A percentile compares a stretch with the other conserved stretches of the same genome.
These are phyloP conservation scores for Coelinius sp. DNA, from an alignment of 2,888 invertebrate genomes.

Conservation along the genomic window DNA sequence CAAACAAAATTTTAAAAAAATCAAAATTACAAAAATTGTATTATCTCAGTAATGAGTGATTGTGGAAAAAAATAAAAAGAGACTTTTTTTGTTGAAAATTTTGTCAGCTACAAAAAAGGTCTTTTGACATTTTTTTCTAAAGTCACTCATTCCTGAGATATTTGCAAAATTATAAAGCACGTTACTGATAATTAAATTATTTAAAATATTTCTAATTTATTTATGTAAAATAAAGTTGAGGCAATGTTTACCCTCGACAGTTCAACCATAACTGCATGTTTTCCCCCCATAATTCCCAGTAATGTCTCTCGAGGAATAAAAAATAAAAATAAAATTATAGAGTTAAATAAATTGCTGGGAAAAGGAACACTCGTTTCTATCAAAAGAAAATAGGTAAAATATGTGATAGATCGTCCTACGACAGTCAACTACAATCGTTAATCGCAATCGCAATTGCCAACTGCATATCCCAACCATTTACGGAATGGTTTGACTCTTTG, in stretches of 20 bases:
- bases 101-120: too few species aligned
- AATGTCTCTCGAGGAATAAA: background rate
- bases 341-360: background rate
- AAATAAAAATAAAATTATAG: background rate
- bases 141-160: too few species aligned
- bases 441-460: constrained; percentile 15
- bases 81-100: too few species aligned
- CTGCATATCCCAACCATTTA: constrained; percentile 16
- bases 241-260: background rate
- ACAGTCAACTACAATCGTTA: constrained; percentile 25
- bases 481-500: background rate
- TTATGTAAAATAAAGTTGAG: background rate
- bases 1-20: too few species aligned
- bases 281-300: background rate
- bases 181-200: too few species aligned
- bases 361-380: background rate
- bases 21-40: too few species aligned
- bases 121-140: too few species aligned
- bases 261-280: background rate
- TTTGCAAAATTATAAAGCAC: too few species aligned
- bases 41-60: too few species aligned
- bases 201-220: background rate
- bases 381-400: constrained; percentile 14
- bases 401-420: constrained; percentile 3
- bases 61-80: too few species aligned